Base-by-base conservation (phyloP, 2,888 invertebrate species). In the Nudaria mundana region DNA sequence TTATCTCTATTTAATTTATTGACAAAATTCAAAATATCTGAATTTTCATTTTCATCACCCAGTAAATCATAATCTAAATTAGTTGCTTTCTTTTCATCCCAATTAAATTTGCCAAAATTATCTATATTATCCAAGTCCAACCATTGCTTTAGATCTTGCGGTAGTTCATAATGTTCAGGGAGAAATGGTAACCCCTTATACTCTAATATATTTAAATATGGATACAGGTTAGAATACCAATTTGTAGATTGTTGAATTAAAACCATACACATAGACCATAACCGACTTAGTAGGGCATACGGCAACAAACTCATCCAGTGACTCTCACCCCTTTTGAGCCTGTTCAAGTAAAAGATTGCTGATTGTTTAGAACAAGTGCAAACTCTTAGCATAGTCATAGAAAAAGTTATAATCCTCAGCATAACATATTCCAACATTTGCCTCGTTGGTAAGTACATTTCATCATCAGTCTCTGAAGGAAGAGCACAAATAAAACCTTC, bases 401-500 rank as follows among this genome's bases (percentile, higher is more conserved):
- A 78, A 65, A 91, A 91, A 29, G 91, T 78, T 53, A 91, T 88
- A 3, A 90, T 70, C 57, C 87, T 81, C 1, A 90, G 64, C 30
- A 92, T 65, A 12, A 91, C 52, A 74, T 88, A 91, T 58, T 92
- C 78, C 7, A 92, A 54, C 89, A 91, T 91, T 70, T 92, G 92
- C 46, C 75, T 79, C 3, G 91, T 90, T n/a, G 92, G 92, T 31
- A 91, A 71, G 57, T 78, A 81, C 12, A 42, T 46, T 29, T 57
- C 58, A 24, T 71, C 52, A 23, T 73, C 70, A 18, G 73, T 71
- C 16, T 68, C 61, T 26, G 65, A 65, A 5, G 86, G 85, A 23
- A 89, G 49, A 5, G 70, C 55, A 11, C 68, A 57, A 11, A 41
- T 24, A 56, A 89, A 88, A 40, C 61, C 68, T 42, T 83, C 70